Evolutionary conservation across 2,888 invertebrate genomes (phyloP), one percentile per base, ranked within the genome.

Genomic region (Drosophila hawaiiensis): DNA sequence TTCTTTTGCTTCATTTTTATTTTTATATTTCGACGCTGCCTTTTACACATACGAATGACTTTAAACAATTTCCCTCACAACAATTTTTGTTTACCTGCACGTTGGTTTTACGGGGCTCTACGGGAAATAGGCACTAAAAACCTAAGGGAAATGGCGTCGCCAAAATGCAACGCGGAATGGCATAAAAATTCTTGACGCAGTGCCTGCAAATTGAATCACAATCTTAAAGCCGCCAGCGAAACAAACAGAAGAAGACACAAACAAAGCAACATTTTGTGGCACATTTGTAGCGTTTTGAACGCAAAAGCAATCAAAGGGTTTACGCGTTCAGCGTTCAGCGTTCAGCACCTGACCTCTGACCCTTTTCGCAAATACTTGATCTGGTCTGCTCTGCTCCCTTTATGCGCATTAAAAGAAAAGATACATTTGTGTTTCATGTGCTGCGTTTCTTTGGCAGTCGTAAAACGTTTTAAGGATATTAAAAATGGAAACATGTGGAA

Each of bases 381-480:
- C 22, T 49, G 49, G 22, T 33, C 22, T 43, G 43, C 10, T 37
- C 37, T 7, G 52, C 70, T 84, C 82, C 81, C 85, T 75, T 82
- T 72, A 70, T 82, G 84, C 66, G 67, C 74, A 81, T 81, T 81
- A 82, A 84, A 84, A 72, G 35, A 59, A 47, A 75, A 58, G 41
- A 67, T 68, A 63, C 84, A 82, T 82, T 81, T 84, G 85, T 84
- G 68, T 76, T 82, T 81, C 84, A 83, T 80, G 73, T 73, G 68
- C 50, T 73, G 64, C 64, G 61, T 68, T 84, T 78, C 75, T 72
- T 58, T 74, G 79, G 62, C 65, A 84, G 85, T 82, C 82, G 68
- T 82, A 82, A 82, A 82, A 82, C 85, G 85, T 82, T 82, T 82
- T 82, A 82, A 70, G 83, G 79, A 82, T 84, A 82, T 82, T 82